Base-by-base conservation (phyloP, 2,113 vertebrate genomes). In the Sminthopsis crassicaudata region DNA sequence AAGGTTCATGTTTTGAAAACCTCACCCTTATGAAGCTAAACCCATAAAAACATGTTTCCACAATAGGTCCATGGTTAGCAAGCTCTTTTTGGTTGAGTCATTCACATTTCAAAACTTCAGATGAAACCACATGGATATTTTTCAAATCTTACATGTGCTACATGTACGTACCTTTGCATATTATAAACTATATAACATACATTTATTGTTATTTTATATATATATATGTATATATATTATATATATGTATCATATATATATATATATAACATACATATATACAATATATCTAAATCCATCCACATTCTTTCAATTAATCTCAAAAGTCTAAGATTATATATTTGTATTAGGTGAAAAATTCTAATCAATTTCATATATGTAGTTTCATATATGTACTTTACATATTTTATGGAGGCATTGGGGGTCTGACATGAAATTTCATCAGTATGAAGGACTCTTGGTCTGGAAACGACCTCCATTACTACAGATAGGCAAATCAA, bases 1-100 rank as follows among this genome's bases (percentile, higher is more conserved):
- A 22, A 2, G 84, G 88, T 94, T 95, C 84, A 91, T 95, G 90
- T 90, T 93, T 76, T 97, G 92, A 95, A 94, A 92, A 46, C 5
- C 88, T 0, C 26, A 53, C 90, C 95, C 24, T 6, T 91, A 91
- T 93, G 92, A 92, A 93, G 51, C 55, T 2, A 96, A 92, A 0
- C 67, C 22, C 88, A 90, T 25, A 48, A 94, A 30, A 91, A 89
- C 76, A 90, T 46, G 2, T 91, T 46, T 93, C 57, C 93, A 90
- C 93, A 16, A 96, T 94, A 96, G 53, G 7, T 14, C 89, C 57
- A 23, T 42, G n/a, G 42, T 84, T 23, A 84, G 19, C 19, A 23
- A 42, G 42, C 7, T 84, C 16, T 76, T 76, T 76, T 84, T 42
- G 19, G 16, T 8, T 42, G 25, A 60, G 67, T 84, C 36, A 42